Percentiles rank a stretch among this genome's conserved stretches.
Evolutionary conservation across 1,140 invertebrate species (phyloP).

Genomic region (Dufourea novaeangliae): DNA sequence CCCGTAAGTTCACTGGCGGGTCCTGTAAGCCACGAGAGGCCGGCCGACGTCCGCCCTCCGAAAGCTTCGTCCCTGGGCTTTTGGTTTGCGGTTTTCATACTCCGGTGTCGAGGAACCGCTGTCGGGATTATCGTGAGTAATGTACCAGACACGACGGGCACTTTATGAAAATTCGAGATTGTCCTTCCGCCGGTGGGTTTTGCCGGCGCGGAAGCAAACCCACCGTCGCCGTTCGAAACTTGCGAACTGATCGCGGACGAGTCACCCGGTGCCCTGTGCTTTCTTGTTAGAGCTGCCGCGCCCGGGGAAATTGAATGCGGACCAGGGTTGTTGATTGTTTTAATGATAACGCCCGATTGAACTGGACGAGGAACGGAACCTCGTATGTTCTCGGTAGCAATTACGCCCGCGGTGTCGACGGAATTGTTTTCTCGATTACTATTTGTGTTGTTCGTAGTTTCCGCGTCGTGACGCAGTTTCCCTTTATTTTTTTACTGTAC

Average conservation of each 20-base stretch:
- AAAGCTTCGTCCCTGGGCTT: constrained; percentile 13
- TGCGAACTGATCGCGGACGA: background rate
- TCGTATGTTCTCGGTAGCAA: background rate
- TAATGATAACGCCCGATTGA: constrained; percentile 11
- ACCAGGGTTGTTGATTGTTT: constrained; percentile 6
- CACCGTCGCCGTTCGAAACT: constrained; percentile 2
- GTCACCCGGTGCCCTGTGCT: background rate
- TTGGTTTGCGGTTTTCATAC: constrained; percentile 54
- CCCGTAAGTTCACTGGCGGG: constrained; percentile 47
- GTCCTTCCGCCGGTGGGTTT: constrained; percentile 40
- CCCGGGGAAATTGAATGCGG: constrained; percentile 18
- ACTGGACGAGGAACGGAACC: background rate
- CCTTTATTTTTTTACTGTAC: no score
- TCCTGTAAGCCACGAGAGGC: constrained; percentile 19
- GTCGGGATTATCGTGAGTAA: constrained; percentile 62
- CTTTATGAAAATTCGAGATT: constrained; percentile 65
- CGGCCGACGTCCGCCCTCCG: background rate
- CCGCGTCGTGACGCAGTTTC: no score
- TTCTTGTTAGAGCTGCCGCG: constrained; percentile 19
- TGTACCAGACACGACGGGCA: constrained; percentile 54
- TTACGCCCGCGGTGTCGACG: background rate
- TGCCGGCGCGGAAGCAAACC: background rate
- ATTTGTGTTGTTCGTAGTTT: no score
- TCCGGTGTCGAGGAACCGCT: constrained; percentile 31
- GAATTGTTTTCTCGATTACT: background rate